Base-by-base conservation (phyloP, 2,113 vertebrate genomes). In the Rhegmatorhina hoffmannsi region DNA sequence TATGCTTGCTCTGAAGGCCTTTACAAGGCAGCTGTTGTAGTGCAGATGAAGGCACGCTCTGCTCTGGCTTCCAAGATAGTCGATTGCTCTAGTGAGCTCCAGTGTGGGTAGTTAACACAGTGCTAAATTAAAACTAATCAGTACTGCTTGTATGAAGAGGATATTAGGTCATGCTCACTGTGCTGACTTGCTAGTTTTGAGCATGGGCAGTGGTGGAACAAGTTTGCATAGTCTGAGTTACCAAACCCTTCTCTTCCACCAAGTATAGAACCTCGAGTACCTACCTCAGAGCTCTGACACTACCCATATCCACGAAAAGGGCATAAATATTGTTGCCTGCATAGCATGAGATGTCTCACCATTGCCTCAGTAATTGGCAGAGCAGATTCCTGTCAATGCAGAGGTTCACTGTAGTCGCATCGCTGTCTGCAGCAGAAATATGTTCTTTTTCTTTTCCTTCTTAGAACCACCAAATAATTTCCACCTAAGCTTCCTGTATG, bases 371-470 rank as follows among this genome's bases (percentile, higher is more conserved):
- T 73, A 72, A 55, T 4, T 36, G 33, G 36, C 58, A 76, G 29
- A 87, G 31, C 25, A 34, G 15, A 25, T 29, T 88, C 33, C 20
- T 83, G n/a, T 66, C 72, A 66, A 10, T 3, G 8, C n/a, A 58
- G 38, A 85, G 8, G 60, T 78, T 86, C 40, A 29, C 15, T 26
- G n/a, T 10, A 58, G 44, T 53, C 60, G 40, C 55, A 46, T 56
- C 0, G 0, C 26, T 70, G 12, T 52, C 69, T 66, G 34, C 43
- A 70, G 2, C 36, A 46, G 50, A 74, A 25, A 21, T 13, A 2
- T 25, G 8, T 40, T 33, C 25, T 28, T 63, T 63, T 62, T 63
- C 13, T 36, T 44, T 38, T 11, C 3, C 1, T 75, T 68, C 20
- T 67, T 58, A 52, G 24, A 56, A 17, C 17, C 40, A 23, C 19